Percentiles rank a stretch among this genome's conserved stretches.
phyloP scores from a whole-genome alignment of 2,113 vertebrate species.

The Camelus dromedarius region DNA sequence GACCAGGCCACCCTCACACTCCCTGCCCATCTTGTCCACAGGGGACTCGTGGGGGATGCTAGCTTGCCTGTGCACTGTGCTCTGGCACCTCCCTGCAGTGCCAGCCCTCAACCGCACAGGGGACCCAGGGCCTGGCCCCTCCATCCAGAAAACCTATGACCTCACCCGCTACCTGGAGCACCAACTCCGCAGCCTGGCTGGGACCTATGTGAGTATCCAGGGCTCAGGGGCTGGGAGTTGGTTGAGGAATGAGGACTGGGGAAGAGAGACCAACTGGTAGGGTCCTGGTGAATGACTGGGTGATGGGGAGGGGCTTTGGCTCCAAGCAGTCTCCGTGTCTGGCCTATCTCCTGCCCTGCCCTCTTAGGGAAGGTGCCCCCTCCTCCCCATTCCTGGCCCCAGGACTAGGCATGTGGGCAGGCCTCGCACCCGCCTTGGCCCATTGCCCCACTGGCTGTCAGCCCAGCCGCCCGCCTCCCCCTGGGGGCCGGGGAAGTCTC shows the following conservation, averaged over 20 bases:
- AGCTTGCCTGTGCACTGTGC: constrained; percentile 90
- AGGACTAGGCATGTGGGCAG: constrained; percentile 83
- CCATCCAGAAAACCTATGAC: constrained; percentile 98
- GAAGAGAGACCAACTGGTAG: neutral
- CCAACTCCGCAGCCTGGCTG: constrained; percentile 96
- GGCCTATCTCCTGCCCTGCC: constrained; percentile 67
- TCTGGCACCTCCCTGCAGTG: constrained; percentile 89
- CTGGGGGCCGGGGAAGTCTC: constrained; percentile 82
- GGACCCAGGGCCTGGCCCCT: constrained; percentile 92
- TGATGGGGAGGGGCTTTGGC: constrained; percentile 21
- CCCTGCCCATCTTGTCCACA: constrained; percentile 79
- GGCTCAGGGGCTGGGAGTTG: neutral
- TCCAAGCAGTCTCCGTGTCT: constrained; percentile 4
- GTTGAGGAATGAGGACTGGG: neutral
- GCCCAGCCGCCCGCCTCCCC: constrained; percentile 82
- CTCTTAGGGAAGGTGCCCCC: constrained; percentile 47
- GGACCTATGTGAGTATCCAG: constrained; percentile 94
- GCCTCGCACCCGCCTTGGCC: constrained; percentile 83
- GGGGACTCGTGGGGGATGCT: constrained; percentile 91
- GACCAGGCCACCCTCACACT: neutral
- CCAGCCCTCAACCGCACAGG: constrained; percentile 89
- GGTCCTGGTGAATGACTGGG: neutral
- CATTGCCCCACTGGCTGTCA: constrained; percentile 79
- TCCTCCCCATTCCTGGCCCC: constrained; percentile 74
- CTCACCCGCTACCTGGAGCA: constrained; percentile 98